phyloP scores from a whole-genome alignment of 2,113 vertebrate species.

The Otocyon megalotis region DNA sequence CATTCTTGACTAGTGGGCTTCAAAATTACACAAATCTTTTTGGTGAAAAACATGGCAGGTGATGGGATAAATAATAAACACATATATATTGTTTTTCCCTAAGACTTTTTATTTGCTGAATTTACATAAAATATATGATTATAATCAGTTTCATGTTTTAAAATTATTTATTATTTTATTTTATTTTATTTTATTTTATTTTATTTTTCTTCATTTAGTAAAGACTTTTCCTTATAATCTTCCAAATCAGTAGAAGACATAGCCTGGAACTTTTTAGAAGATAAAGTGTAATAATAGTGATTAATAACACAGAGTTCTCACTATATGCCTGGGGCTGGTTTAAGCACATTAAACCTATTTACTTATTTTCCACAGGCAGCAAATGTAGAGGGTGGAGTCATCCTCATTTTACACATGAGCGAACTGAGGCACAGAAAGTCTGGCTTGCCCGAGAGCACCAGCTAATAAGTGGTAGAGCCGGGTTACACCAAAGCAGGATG shows the following conservation, averaged over 20 bases:
- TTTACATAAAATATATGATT: neutral
- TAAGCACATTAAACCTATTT: neutral
- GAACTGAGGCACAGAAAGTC: neutral
- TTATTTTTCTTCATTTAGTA: neutral
- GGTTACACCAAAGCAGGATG: neutral
- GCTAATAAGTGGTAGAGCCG: neutral
- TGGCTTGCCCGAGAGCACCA: neutral
- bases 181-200: no score
- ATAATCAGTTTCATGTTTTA: conserved; percentile 19
- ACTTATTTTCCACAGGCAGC: neutral
- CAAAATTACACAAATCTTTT: conserved; percentile 29
- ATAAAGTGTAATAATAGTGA: neutral
- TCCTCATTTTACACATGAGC: neutral
- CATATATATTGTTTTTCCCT: neutral
- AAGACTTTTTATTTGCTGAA: conserved; percentile 3
- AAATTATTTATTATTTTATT: neutral
- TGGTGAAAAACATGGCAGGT: neutral
- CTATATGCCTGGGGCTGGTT: neutral
- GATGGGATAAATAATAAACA: neutral
- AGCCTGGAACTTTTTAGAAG: neutral
- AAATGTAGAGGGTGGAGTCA: neutral
- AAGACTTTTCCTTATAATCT: neutral
- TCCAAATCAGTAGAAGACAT: neutral
- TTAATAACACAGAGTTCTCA: neutral
- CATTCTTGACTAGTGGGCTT: conserved; percentile 52